Conservation (phyloP, 2,113 vertebrate species). For the Uria aalge region DNA sequence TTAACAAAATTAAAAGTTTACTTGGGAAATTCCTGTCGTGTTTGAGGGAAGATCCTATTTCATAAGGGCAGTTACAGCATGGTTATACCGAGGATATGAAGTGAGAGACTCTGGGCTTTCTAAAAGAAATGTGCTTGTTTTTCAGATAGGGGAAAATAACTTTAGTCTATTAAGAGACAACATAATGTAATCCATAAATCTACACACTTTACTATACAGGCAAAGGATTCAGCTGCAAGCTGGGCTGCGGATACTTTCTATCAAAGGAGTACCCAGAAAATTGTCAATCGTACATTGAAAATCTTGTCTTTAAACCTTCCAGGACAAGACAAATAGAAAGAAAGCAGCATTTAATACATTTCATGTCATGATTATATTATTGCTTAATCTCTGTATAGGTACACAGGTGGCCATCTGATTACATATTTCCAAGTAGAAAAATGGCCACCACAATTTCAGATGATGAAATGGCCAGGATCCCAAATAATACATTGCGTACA, state of each 20-base stretch:
- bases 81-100: background rate
- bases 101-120: background rate
- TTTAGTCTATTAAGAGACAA: background rate
- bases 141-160: background rate
- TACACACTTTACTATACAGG: background rate
- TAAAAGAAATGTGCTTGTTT: background rate
- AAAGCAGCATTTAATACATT: background rate
- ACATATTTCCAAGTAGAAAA: background rate
- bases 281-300: background rate
- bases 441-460: background rate
- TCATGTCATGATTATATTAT: background rate
- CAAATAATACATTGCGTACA: background rate
- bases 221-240: background rate
- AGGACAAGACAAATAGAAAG: background rate
- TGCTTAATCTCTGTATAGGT: background rate
- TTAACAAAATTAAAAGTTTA: constrained; percentile 1
- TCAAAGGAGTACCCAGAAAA: background rate
- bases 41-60: background rate
- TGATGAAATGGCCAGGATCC: background rate
- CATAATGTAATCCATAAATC: background rate
- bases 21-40: background rate
- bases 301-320: background rate
- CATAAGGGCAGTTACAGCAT: background rate
- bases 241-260: background rate
- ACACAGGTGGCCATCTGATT: background rate